These are phyloP conservation scores for Drosophila yooni DNA, from an alignment of 2,888 invertebrate species.

Conservation along the genomic window DNA sequence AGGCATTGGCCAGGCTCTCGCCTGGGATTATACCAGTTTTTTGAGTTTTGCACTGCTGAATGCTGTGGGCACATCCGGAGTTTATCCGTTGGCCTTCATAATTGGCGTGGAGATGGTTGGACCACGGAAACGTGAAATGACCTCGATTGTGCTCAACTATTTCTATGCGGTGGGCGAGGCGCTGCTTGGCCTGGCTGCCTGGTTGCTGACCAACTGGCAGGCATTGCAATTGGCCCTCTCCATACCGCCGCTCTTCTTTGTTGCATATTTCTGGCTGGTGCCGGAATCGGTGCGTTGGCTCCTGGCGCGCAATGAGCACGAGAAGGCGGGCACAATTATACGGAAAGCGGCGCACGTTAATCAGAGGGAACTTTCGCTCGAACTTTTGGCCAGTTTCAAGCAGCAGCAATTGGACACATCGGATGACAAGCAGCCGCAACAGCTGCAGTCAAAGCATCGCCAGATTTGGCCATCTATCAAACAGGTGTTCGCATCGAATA, in stretches of 20 bases:
- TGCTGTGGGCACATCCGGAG: constrained; percentile 88
- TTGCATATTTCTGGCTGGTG: constrained; percentile 87
- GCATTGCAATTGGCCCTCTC: constrained; percentile 87
- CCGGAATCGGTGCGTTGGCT: constrained; percentile 89
- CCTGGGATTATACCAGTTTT: constrained; percentile 86
- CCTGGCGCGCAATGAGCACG: constrained; percentile 86
- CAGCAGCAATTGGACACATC: constrained; percentile 57
- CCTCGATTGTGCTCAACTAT: constrained; percentile 88
- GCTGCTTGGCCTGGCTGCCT: constrained; percentile 87
- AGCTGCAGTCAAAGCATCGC: constrained; percentile 45
- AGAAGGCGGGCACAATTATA: constrained; percentile 87
- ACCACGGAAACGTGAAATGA: constrained; percentile 87
- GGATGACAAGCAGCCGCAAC: constrained; percentile 16
- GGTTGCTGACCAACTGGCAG: constrained; percentile 88
- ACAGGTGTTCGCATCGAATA: constrained; percentile 85
- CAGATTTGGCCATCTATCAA: constrained; percentile 85
- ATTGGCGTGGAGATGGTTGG: constrained; percentile 89
- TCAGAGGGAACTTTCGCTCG: constrained; percentile 85
- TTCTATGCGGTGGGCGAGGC: constrained; percentile 89
- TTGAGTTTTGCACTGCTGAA: constrained; percentile 86
- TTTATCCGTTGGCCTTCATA: constrained; percentile 88
- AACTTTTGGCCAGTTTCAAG: constrained; percentile 85
- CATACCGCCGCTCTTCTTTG: constrained; percentile 87
- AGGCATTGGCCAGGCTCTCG: constrained; percentile 86
- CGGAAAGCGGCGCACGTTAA: constrained; percentile 87